Evolutionary conservation across 2,113 vertebrate species (phyloP).

Genomic region (Chlorocebus sabaeus): DNA sequence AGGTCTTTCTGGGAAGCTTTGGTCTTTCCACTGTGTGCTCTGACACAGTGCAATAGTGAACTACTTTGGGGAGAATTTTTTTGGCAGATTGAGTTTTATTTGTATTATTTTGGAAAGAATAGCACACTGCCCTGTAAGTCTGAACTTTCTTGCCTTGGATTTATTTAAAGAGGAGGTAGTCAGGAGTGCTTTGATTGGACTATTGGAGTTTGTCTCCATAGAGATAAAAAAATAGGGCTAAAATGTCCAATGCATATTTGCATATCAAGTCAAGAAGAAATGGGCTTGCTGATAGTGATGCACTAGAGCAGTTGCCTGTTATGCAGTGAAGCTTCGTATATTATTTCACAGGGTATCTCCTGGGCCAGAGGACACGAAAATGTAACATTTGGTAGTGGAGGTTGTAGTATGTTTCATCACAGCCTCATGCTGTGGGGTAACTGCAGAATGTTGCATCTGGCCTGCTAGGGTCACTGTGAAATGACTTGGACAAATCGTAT

Average conservation of each 20-base stretch:
- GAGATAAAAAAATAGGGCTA: background rate
- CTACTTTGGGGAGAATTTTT: background rate
- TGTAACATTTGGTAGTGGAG: background rate
- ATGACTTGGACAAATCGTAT: background rate
- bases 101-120: slow-evolving; percentile 8
- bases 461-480: background rate
- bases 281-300: background rate
- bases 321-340: background rate
- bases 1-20: background rate
- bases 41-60: background rate
- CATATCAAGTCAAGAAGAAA: background rate
- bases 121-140: background rate
- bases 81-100: background rate
- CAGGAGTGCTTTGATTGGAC: background rate
- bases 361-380: background rate
- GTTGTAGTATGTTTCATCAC: background rate
- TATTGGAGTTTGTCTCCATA: background rate
- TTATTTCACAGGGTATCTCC: background rate
- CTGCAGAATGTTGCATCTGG: background rate
- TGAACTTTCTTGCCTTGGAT: background rate
- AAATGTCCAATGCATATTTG: background rate
- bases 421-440: background rate
- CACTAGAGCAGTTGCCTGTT: background rate
- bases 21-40: background rate
- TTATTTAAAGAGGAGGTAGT: background rate